Base-by-base conservation (phyloP, 64 coral and sea anemone genomes). In the Montipora foliosa region DNA sequence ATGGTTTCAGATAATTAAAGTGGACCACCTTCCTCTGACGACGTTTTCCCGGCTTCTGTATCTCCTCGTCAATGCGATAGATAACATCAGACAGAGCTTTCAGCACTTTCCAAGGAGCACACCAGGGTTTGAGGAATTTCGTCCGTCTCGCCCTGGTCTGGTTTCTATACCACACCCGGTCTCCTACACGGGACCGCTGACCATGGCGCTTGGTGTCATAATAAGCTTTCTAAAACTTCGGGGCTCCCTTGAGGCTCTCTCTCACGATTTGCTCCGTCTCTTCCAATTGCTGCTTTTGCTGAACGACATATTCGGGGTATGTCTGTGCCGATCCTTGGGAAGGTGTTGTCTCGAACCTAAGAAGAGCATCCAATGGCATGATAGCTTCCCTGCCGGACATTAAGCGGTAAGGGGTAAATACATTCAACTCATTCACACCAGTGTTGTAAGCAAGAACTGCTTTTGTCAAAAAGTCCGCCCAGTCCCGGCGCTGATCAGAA, bases 241-340 rank as follows among this genome's bases (percentile, higher is more conserved):
- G 71, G 2, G 87, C 87, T 89, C 1, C 0, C 47, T 45, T 44
- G 4, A 89, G 74, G 87, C 5, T 79, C 49, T 60, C 50, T 14
- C 74, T 89, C 15, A 62, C 51, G 47, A 79, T 9, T 7, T 44
- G 72, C 75, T 78, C 87, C 1, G 87, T 78, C 49, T 76, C 66
- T n/a, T 60, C 73, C 25, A 73, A 55, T 25, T 88, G 67, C 86
- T 88, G 4, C 20, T 89, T 89, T 57, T 89, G 72, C 20, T 77
- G 44, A 58, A 58, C 4, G 58, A 89, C 87, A 77, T 89, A 89
- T 16, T 89, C 87, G 24, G 87, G 87, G 49, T 89, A 77, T 4
- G 73, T 89, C 45, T 13, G 8, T 6, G 21, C 9, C 24, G 17
- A 4, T 1, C 67, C 16, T 17, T 71, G 67, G 3, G 46, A 17